Percentiles rank a stretch among this genome's conserved stretches.
Conservation (phyloP, 1,140 invertebrate genomes). For the Nylanderia fulva region DNA sequence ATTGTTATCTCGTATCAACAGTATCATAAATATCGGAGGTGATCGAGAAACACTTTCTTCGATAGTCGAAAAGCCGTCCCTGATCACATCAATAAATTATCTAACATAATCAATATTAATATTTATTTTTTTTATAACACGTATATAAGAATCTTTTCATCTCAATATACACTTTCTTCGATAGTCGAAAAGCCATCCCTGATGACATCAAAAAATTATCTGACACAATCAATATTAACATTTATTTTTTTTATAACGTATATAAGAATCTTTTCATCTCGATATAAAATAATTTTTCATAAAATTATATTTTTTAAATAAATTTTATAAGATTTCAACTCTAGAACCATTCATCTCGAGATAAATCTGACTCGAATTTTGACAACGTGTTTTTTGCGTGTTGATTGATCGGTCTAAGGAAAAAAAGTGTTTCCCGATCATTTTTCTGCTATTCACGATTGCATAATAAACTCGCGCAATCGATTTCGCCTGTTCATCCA, state of each 20-base stretch:
- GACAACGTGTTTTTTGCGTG: background rate
- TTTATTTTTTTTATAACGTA: background rate
- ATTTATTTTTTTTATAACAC: background rate
- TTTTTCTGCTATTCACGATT: background rate
- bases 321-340: background rate
- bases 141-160: no score
- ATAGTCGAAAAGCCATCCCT: background rate
- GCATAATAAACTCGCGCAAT: conserved; percentile 31
- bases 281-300: background rate
- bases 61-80: background rate
- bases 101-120: background rate
- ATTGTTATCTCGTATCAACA: conserved; percentile 37
- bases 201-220: no score
- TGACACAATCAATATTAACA: background rate
- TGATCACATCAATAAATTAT: no score
- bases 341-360: background rate
- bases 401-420: background rate
- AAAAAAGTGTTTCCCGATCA: background rate
- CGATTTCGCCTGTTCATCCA: conserved; percentile 36
- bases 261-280: no score
- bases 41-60: conserved; percentile 20
- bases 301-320: background rate
- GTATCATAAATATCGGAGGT: background rate
- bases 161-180: background rate
- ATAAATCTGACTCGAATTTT: background rate